Conservation (phyloP, 2,113 vertebrate species). For the Condylura cristata region DNA sequence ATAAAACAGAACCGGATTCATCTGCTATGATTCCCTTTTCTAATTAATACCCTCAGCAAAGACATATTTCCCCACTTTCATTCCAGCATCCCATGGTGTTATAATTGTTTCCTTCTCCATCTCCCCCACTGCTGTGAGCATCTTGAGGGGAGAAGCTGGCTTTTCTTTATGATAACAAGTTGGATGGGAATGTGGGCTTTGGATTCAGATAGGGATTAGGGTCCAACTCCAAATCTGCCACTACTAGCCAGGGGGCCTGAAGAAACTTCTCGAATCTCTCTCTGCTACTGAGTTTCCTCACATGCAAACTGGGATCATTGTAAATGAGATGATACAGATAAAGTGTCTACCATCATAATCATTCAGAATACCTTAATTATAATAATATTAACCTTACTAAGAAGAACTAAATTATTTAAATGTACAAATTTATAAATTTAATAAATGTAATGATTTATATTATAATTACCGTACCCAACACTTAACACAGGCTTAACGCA, state of each 20-base stretch:
- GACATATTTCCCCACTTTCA: slow-evolving; percentile 36
- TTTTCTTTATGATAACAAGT: background rate
- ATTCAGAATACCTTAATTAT: background rate
- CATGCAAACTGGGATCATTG: background rate
- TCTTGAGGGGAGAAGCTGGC: background rate
- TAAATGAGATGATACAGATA: background rate
- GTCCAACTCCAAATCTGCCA: slow-evolving; percentile 1
- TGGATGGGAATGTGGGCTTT: background rate
- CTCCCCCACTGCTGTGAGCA: background rate
- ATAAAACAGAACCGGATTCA: background rate
- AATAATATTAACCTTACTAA: background rate
- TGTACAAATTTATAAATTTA: background rate
- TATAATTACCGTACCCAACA: background rate
- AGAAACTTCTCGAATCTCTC: background rate
- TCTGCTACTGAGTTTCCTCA: background rate
- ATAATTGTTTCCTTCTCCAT: slow-evolving; percentile 33
- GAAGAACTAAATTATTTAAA: background rate
- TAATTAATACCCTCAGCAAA: slow-evolving; percentile 46
- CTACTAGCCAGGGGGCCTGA: background rate
- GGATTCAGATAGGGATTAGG: background rate
- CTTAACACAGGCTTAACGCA: background rate
- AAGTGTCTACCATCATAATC: background rate
- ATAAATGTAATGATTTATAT: background rate
- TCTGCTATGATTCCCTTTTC: slow-evolving; percentile 17
- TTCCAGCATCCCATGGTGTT: background rate